Conservation (phyloP, 2,113 vertebrate species). For the Grus americana region DNA sequence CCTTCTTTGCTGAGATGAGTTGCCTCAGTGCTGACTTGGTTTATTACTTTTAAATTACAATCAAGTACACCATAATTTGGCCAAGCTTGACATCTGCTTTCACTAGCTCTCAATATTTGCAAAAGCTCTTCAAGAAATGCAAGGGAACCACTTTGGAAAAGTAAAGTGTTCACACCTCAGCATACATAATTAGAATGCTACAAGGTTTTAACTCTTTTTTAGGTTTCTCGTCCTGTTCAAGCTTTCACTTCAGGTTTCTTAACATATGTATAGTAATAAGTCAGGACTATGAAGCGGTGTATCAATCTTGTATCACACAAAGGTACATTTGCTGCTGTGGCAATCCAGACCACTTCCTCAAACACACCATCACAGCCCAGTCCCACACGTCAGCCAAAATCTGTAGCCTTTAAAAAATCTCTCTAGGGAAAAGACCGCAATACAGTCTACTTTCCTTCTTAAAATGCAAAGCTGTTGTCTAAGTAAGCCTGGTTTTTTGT, state of each 20-base stretch:
- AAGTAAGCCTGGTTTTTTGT: background rate
- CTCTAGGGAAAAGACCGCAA: background rate
- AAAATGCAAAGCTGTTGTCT: background rate
- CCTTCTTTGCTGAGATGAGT: background rate
- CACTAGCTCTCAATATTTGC: background rate
- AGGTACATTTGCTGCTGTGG: background rate
- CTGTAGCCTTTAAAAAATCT: background rate
- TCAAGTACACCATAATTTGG: background rate
- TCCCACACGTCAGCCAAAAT: background rate
- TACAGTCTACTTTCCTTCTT: background rate
- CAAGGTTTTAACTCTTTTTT: background rate
- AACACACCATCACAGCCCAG: background rate
- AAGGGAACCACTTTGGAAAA: background rate
- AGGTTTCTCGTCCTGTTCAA: background rate
- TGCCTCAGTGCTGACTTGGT: conserved; percentile 7
- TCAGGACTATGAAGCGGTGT: background rate
- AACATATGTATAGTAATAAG: background rate
- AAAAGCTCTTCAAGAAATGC: background rate
- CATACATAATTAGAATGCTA: background rate
- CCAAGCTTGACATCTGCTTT: conserved; percentile 30
- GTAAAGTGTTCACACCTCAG: background rate
- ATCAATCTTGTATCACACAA: background rate
- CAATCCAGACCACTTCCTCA: background rate
- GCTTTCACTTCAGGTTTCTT: background rate
- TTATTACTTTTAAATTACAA: conserved; percentile 33